These are phyloP conservation scores for Passer domesticus DNA, from an alignment of 2,113 vertebrate genomes.

Conservation along the genomic window DNA sequence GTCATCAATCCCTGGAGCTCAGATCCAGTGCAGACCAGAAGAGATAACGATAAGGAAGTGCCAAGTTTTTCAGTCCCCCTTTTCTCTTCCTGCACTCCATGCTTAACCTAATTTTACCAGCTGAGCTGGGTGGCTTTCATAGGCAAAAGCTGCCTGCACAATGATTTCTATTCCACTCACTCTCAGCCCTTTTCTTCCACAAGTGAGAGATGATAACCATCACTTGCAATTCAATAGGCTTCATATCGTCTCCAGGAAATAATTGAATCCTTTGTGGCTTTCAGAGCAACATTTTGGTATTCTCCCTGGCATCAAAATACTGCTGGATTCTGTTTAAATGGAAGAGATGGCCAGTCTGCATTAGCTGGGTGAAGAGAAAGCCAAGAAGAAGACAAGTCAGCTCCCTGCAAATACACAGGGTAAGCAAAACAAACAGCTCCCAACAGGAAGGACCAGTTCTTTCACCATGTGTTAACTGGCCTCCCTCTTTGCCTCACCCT, in stretches of 20 bases:
- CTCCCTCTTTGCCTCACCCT: neutral
- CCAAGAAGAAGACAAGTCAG: conserved; percentile 12
- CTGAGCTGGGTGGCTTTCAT: neutral
- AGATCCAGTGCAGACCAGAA: neutral
- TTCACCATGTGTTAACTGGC: neutral
- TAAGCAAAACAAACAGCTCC: neutral
- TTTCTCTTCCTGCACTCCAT: neutral
- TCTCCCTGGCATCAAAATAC: conserved; percentile 41
- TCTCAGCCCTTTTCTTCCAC: conserved; percentile 13
- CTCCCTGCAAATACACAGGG: neutral
- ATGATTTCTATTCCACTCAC: conserved; percentile 23
- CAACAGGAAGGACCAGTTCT: neutral
- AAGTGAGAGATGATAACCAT: conserved; percentile 32
- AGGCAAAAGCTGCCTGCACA: conserved; percentile 25
- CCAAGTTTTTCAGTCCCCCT: neutral
- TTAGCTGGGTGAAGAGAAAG: neutral
- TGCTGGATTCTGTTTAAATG: conserved; percentile 34
- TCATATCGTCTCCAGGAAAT: conserved; percentile 50
- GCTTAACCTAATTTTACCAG: neutral
- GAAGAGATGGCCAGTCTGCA: neutral
- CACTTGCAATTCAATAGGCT: conserved; percentile 63
- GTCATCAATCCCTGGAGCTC: neutral
- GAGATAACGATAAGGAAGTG: neutral
- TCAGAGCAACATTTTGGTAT: conserved; percentile 39
- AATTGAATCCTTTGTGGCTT: conserved; percentile 54